phyloP scores from a whole-genome alignment of 2,888 invertebrate genomes.

The Nysson spinosus region DNA sequence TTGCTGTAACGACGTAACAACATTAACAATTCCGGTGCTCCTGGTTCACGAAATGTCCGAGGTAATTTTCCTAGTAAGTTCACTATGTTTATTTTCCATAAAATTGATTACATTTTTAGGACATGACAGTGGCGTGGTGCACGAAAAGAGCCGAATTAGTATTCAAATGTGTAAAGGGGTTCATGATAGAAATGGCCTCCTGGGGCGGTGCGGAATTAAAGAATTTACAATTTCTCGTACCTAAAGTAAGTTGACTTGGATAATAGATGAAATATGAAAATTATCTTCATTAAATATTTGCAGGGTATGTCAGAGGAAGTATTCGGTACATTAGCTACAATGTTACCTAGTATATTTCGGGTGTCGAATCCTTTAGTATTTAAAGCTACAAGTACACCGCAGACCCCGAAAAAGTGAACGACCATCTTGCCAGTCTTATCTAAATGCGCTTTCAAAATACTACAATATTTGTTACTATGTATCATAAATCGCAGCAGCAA shows the following conservation, averaged over 20 bases:
- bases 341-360: slow-evolving; percentile 95
- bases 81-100: no score
- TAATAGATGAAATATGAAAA: not conserved
- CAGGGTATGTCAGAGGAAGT: slow-evolving; percentile 89
- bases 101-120: slow-evolving; percentile 79
- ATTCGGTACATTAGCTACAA: slow-evolving; percentile 88
- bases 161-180: slow-evolving; percentile 99
- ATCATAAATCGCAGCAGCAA: slow-evolving; percentile 21
- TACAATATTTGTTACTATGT: slow-evolving; percentile 50
- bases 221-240: slow-evolving; percentile 91
- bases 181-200: slow-evolving; percentile 98
- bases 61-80: slow-evolving; percentile 79
- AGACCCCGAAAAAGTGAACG: slow-evolving; percentile 74
- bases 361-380: slow-evolving; percentile 95
- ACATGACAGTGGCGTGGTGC: slow-evolving; percentile 98
- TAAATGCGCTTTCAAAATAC: slow-evolving; percentile 22
- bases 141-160: slow-evolving; percentile 96
- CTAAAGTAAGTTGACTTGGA: slow-evolving; percentile 80
- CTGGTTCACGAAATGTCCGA: slow-evolving; percentile 96
- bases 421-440: slow-evolving; percentile 41
- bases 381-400: slow-evolving; percentile 79
- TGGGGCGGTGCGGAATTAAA: slow-evolving; percentile 94
- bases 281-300: slow-evolving; percentile 63
- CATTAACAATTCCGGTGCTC: slow-evolving; percentile 94
- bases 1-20: slow-evolving; percentile 96